Evolutionary conservation across 1,140 invertebrate genomes (phyloP), one percentile per base, ranked within the genome.

Genomic region (Oryctes rhinoceros): DNA sequence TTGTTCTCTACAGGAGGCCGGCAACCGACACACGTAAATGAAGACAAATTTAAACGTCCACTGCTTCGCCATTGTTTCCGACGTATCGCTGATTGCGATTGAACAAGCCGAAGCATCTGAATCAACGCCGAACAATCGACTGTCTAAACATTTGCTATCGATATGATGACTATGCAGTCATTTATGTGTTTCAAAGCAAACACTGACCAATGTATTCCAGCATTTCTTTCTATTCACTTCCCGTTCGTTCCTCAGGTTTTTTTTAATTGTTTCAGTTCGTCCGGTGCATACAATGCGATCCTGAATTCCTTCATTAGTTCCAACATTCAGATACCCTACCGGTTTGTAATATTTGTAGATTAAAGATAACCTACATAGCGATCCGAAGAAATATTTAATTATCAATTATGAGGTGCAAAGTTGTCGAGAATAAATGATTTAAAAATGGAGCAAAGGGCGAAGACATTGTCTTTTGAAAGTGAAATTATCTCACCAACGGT

Each of bases 21-120:
- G 78, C 80, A 83, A 84, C 83, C 83, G 84, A 59, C 67, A 13
- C 62, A 78, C 71, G 80, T 79, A 82, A 82, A 82, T 82, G 81
- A 84, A 84, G 84, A 85, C 84, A 84, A 85, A 85, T 85, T 84
- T 82, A 81, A 81, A 79, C 78, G 74, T 80, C 79, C 79, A 71
- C 53, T 39, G 67, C 44, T 71, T 79, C 62, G 35, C 79, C 53
- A 80, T 81, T 81, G 81, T 81, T 75, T 81, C 74, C 35, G 65
- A 79, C 37, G 76, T 75, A 81, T 78, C 81, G 78, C 81, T 83
- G 83, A 84, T 83, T 83, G 75, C 79, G 80, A 47, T 74, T 77
- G 82, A 83, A 80, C 82, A 81, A 79, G 79, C 81, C 81, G 82
- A 81, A 84, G 81, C 81, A 80, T 81, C 81, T 83, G 80, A 76